Percentiles rank a stretch among this genome's conserved stretches.
These are phyloP conservation scores for Globia sparganii DNA, from an alignment of 2,888 invertebrate species.

Conservation along the genomic window DNA sequence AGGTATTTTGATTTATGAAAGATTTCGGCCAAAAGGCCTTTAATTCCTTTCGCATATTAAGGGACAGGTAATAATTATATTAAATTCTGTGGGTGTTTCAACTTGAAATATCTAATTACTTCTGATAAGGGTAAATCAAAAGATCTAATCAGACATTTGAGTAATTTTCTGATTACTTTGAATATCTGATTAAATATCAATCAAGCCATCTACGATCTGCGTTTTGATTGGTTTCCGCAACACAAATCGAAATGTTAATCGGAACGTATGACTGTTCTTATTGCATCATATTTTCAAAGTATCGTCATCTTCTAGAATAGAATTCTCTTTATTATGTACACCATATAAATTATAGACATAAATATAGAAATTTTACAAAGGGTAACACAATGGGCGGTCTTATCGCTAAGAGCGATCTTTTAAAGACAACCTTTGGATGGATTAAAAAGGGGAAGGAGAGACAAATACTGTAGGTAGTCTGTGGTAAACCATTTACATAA, in stretches of 20 bases:
- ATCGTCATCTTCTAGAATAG: not conserved
- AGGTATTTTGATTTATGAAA: not conserved
- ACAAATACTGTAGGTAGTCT: too few relatives aligned
- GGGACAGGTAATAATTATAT: slow-evolving; percentile 19
- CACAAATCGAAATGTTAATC: not conserved
- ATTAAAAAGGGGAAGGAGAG: too few relatives aligned
- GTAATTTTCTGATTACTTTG: slow-evolving; percentile 21
- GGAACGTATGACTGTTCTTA: not conserved
- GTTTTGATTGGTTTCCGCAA: slow-evolving; percentile 3
- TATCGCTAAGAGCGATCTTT: too few relatives aligned
- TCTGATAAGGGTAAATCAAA: slow-evolving; percentile 35
- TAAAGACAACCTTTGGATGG: too few relatives aligned
- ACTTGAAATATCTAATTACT: slow-evolving; percentile 40
- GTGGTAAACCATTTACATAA: too few relatives aligned
- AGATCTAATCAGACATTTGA: slow-evolving; percentile 17
- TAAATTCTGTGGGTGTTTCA: slow-evolving; percentile 16
- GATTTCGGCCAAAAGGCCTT: not conserved
- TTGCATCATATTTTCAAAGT: slow-evolving; percentile 4
- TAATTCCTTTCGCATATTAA: slow-evolving; percentile 12
- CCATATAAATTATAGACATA: too few relatives aligned
- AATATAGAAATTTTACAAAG: too few relatives aligned
- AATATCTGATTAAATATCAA: slow-evolving; percentile 23
- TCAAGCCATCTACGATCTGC: not conserved
- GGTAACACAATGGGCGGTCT: too few relatives aligned
- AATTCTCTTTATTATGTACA: too few relatives aligned